phyloP scores from a whole-genome alignment of 2,797 vertebrate genomes.

The Threskiornis aethiopicus region DNA sequence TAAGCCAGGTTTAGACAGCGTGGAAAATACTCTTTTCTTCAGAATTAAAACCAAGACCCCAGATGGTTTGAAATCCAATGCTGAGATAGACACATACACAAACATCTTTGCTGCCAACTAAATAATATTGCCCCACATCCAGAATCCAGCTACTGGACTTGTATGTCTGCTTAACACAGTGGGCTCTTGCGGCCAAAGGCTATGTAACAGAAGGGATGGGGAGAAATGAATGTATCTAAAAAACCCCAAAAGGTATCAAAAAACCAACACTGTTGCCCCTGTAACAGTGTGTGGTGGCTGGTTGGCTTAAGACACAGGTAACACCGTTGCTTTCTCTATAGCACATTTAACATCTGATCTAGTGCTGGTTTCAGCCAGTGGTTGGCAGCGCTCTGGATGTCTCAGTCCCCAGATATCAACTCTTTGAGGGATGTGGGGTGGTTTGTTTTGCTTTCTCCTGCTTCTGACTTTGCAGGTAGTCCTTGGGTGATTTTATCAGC shows the following conservation, averaged over 20 bases:
- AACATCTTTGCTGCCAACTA: neutral
- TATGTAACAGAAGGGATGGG: neutral
- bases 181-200: neutral
- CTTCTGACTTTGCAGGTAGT: neutral
- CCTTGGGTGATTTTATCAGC: neutral
- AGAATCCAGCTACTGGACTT: neutral
- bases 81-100: neutral
- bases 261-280: fast-evolving
- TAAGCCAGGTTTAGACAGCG: neutral
- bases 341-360: neutral
- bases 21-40: neutral
- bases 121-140: neutral
- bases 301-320: neutral
- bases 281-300: neutral
- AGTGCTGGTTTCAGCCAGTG: neutral
- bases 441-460: neutral
- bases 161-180: neutral
- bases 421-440: neutral
- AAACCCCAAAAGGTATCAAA: fast-evolving
- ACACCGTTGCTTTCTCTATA: neutral
- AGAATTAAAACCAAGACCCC: neutral
- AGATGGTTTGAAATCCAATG: neutral
- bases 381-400: neutral
- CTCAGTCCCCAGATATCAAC: neutral
- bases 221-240: neutral